Base-by-base conservation (phyloP, 2,888 invertebrate genomes). In the Philereme vetulata region DNA sequence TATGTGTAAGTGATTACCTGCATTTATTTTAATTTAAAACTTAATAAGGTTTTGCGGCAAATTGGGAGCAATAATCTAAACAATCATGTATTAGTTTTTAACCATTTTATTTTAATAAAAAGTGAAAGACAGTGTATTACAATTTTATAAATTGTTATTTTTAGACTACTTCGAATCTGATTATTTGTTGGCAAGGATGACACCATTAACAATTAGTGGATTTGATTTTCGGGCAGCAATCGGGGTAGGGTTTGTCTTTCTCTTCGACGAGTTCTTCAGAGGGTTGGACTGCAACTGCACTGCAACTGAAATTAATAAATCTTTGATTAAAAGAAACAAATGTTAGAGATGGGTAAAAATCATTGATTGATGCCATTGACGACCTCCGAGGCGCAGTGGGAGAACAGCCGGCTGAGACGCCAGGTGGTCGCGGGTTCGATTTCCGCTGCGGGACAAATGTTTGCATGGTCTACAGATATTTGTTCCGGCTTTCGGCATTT, bases 11-110 rank as follows among this genome's bases (percentile, higher is more conserved):
- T 48, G 34, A 45, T 38, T 35, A 44, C 59, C 66, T 68, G 75
- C 75, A 75, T 75, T 75, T 75, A 75, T 70, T 75, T 65, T 75
- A 75, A 65, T 52, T 9, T 42, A 52, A 56, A 4, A 45, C 3
- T 47, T 43, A 11, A 40, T 34, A 33, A 35, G 35, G 51, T 47
- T 54, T 32, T 9, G 6, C 8, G 11, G 46, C 45, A 45, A 42
- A 43, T 48, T 52, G 42, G 33, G 4, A 34, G 44, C 45, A 51
- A 40, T 38, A 48, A 36, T 44, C 10, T 4, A 21, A 47, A 48
- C 48, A 45, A 38, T 35, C 0, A 44, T 47, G n/a, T 51, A 55
- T 60, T 51, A 47, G 51, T 55, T 55, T 44, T 36, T 55, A 60
- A 47, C 51, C 47, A 48, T 47, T 60, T 44, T 51, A 52, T 32